Evolutionary conservation across 2,888 invertebrate species (phyloP).

Genomic region (Scaptodrosophila latifasciaeformis): DNA sequence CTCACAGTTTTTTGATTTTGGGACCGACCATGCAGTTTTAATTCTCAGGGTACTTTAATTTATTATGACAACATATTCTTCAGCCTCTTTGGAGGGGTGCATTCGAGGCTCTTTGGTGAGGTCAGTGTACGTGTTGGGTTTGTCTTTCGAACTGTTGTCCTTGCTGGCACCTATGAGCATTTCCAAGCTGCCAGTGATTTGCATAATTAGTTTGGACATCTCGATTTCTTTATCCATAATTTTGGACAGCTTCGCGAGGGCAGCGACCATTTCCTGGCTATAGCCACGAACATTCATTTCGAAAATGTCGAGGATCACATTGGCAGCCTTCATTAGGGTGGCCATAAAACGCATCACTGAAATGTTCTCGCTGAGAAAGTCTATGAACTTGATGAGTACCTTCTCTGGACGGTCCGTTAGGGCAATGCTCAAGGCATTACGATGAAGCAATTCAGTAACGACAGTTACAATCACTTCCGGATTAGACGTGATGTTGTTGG

Average conservation of each 20-base stretch:
- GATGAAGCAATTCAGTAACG: constrained; percentile 89
- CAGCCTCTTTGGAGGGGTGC: constrained; percentile 66
- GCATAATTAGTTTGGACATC: constrained; percentile 79
- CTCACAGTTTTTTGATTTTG: too few species aligned
- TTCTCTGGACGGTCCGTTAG: constrained; percentile 83
- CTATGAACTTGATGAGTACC: constrained; percentile 80
- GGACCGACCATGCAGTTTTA: too few species aligned
- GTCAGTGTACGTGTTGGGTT: constrained; percentile 48
- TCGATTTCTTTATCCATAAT: constrained; percentile 82
- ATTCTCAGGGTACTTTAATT: too few species aligned
- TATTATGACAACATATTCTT: constrained; percentile 55
- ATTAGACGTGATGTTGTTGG: constrained; percentile 78
- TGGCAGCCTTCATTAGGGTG: constrained; percentile 83
- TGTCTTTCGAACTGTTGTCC: too few species aligned
- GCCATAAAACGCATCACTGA: constrained; percentile 85
- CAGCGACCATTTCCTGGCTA: constrained; percentile 79
- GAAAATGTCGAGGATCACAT: constrained; percentile 85
- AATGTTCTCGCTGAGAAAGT: constrained; percentile 85
- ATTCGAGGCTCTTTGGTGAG: constrained; percentile 37
- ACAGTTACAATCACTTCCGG: constrained; percentile 88
- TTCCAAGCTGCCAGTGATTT: constrained; percentile 83
- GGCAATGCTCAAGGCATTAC: constrained; percentile 86
- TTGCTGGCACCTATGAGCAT: constrained; percentile 80
- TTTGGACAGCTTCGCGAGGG: constrained; percentile 79
- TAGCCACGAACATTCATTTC: constrained; percentile 80